Evolutionary conservation across 2,888 invertebrate species (phyloP).

Genomic region (Cacoxenus indagator): DNA sequence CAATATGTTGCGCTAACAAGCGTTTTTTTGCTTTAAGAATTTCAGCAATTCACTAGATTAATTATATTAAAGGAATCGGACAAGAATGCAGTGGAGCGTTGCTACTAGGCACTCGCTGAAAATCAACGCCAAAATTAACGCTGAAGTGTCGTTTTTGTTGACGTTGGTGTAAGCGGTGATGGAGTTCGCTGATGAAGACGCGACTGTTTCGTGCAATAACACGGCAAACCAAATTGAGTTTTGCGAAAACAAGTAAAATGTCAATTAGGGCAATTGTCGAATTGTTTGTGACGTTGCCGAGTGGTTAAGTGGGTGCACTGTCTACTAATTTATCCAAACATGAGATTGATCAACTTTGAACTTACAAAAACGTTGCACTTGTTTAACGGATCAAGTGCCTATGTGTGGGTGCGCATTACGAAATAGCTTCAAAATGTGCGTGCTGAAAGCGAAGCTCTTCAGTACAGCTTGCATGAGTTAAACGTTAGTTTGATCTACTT

Average conservation of each 20-base stretch:
- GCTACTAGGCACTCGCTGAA: conserved; percentile 35
- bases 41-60: conserved; percentile 61
- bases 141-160: not conserved
- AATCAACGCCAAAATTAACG: no score
- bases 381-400: conserved; percentile 41
- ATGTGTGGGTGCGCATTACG: conserved; percentile 41
- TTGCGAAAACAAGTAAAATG: no score
- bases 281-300: no score
- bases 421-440: conserved; percentile 36
- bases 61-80: conserved; percentile 46
- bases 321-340: no score
- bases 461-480: not conserved
- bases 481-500: conserved; percentile 53
- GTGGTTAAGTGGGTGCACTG: conserved; percentile 25
- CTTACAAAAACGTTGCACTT: conserved; percentile 49
- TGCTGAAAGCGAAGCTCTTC: not conserved
- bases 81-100: conserved; percentile 34
- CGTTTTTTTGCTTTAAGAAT: conserved; percentile 44
- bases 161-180: no score
- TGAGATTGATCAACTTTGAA: conserved; percentile 56
- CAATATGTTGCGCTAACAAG: conserved; percentile 21
- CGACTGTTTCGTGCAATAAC: no score
- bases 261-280: no score
- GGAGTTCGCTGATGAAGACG: no score
- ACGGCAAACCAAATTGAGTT: no score